Evolutionary conservation across 2,888 invertebrate species (phyloP), one percentile per base, ranked within the genome.

Genomic region (Drosophila mimica): DNA sequence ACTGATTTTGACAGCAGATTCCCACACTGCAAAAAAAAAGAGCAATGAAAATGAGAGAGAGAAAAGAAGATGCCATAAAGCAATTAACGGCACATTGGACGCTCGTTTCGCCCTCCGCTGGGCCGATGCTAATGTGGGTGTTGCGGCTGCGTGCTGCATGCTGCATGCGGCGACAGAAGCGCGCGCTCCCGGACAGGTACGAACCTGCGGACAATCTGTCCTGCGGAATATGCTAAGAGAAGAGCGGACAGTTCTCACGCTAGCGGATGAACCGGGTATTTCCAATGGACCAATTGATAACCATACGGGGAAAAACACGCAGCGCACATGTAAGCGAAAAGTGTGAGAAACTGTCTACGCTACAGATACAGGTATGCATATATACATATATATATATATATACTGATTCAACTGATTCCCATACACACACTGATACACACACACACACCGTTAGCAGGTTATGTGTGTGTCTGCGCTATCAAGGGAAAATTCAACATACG

Each of bases 401-500:
- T 38, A 43, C n/a, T n/a, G n/a, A n/a, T n/a, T 25, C 48, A 58
- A 36, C 52, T 51, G 34, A 30, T 33, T 38, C n/a, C 4, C 17
- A 43, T 49, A 25, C 62, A 83, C 79, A 86, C 87, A 82, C 89
- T 25, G 25, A 2, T 3, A 83, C 72, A 76, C 72, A 74, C 63
- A 58, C 88, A 76, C 49, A 75, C 61, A 67, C 34, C 66, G 48
- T 36, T 60, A 57, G 30, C 63, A 30, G 61, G 59, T 71, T 46
- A 36, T 65, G 59, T 40, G 40, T 17, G 51, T 48, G 43, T 9
- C 70, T 59, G 53, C 54, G 59, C 64, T 83, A 89, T 86, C 82
- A 75, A 71, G 64, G 82, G 84, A 90, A 91, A 91, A 87, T 76
- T 87, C 80, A 87, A 74, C 92, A 92, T 90, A 92, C 85, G 92